Base-by-base conservation (phyloP, 1,140 invertebrate species). In the Procambarus clarkii region DNA sequence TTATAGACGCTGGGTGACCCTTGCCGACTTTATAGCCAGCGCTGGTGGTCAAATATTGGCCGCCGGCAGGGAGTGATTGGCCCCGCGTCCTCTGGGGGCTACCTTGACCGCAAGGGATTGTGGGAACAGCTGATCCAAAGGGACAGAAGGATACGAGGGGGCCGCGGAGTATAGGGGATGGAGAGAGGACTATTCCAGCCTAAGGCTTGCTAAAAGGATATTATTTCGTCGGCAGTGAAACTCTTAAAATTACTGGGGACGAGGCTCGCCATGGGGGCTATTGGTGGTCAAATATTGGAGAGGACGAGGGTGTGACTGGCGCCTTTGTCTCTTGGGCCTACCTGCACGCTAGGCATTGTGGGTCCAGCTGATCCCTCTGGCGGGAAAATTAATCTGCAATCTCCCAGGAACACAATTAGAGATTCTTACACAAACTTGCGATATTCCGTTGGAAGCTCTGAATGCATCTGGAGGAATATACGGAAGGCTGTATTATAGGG, bases 1-100 rank as follows among this genome's bases (percentile, higher is more conserved):
- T 86, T 86, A 86, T 86, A 86, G 85, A 86, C 85, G 85, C 85
- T 58, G 48, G 46, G 85, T 86, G 85, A 86, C 85, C 85, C 85
- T 86, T 86, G 85, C 74, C 85, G 71, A 78, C 74, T 86, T 86
- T 86, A 86, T 86, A 86, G 85, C 85, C 58, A 74, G n/a, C 24
- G 79, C 71, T 86, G 85, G 85, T 60, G 85, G 85, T 78, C 85
- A 86, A 86, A 86, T 86, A 86, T 86, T 86, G 85, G 85, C 74
- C 76, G 50, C 46, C 74, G 76, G 54, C n/a, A 58, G 85, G 50
- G 85, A 77, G 85, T 86, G 85, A 86, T 86, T 86, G 85, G 85
- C 44, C 48, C 74, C 54, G 71, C 24, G 18, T 24, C 78, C 85
- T 77, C 85, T 77, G 85, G 85, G 85, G 85, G 74, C 85, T 78